Evolutionary conservation across 2,797 vertebrate species (phyloP), one percentile per base, ranked within the genome.

Genomic region (Pseudomugil gertrudae): DNA sequence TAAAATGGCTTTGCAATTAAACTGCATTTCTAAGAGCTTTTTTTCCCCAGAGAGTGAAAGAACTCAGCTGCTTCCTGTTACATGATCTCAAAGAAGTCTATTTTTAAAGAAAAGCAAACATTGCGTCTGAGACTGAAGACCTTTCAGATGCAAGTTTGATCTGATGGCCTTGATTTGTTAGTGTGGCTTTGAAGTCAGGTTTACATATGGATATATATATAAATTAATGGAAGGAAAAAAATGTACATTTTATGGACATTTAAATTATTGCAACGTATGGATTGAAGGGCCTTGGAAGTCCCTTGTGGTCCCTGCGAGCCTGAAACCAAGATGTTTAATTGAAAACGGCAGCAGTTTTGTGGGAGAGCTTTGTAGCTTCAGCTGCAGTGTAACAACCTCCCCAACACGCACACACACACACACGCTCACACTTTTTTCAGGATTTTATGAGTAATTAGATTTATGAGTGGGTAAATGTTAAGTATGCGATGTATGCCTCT

Each of bases 201-300:
- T 50, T 38, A 58, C 2, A 26, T 38, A 17, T 9, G 23, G 47
- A 23, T 30, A 75, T 70, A n/a, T n/a, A n/a, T n/a, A n/a, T n/a
- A n/a, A n/a, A n/a, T 83, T 79, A 73, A 68, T 87, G 68, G 21
- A 72, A 78, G 81, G 70, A 69, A 63, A 83, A 69, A 85, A 29
- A 29, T 29, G 29, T 29, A 5, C 29, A 83, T 85, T 80, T 86
- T 81, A 80, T 64, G 58, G 47, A 40, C 33, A 1, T 76, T 89
- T 89, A 90, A 89, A 88, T 91, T 79, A 89, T 90, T 72, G 57
- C 38, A 71, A 69, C 67, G 54, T 29, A 64, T 62, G 59, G 69
- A 72, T 63, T 76, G 60, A 78, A 77, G 71, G 81, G 72, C 74
- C 64, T 79, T 81, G 72, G 57, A 61, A 61, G 65, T 79, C 83